Percentiles rank a stretch among this genome's conserved stretches.
phyloP scores from a whole-genome alignment of 2,797 vertebrate genomes.

The Myioborus miniatus region DNA sequence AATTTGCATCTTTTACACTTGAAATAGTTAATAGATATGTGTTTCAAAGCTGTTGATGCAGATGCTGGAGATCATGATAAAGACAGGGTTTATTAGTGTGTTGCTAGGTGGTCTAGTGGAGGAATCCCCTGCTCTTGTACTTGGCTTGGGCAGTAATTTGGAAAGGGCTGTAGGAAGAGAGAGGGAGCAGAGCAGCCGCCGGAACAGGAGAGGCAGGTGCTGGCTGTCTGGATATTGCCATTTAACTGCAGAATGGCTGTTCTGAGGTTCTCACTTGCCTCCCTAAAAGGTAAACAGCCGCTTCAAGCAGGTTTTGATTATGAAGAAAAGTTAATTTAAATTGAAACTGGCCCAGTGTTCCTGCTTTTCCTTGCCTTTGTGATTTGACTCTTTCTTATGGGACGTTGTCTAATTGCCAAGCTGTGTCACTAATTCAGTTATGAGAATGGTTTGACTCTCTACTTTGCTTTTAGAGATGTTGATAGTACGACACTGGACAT shows the following conservation, averaged over 20 bases:
- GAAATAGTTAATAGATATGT: background rate
- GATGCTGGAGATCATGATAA: background rate
- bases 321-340: background rate
- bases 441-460: background rate
- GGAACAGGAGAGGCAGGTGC: background rate
- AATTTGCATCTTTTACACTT: background rate
- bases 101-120: background rate
- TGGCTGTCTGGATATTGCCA: background rate
- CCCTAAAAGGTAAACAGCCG: accelerated
- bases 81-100: background rate
- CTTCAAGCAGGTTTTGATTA: background rate
- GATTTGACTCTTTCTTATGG: background rate
- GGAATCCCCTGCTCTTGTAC: background rate
- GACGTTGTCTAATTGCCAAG: background rate
- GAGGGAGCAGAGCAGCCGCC: background rate
- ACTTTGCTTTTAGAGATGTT: background rate
- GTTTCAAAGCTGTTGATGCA: background rate
- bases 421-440: background rate
- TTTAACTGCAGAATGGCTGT: background rate
- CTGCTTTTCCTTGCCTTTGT: background rate
- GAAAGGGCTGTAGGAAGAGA: background rate
- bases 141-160: background rate
- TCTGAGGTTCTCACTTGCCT: background rate
- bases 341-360: background rate
- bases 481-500: background rate